Conservation (phyloP, 2,797 vertebrate genomes). For the Parotocinclus haroldoi region DNA sequence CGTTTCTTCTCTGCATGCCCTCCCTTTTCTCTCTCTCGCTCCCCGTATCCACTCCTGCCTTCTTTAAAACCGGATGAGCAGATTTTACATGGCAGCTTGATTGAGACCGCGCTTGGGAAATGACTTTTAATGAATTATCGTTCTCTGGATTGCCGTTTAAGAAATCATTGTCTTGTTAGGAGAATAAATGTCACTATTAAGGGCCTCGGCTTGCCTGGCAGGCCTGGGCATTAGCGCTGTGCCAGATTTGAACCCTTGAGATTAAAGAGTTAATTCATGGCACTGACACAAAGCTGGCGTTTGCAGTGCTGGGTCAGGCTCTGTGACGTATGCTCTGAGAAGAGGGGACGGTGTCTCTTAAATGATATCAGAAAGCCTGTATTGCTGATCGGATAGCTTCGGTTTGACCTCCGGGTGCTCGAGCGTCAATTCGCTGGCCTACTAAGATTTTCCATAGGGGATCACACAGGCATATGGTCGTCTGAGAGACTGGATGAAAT, state of each 20-base stretch:
- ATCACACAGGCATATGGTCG: too few species aligned
- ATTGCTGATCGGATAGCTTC: too few species aligned
- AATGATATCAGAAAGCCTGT: too few species aligned
- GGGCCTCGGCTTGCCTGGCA: background rate
- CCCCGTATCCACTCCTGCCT: background rate
- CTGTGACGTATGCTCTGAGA: too few species aligned
- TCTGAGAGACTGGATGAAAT: too few species aligned
- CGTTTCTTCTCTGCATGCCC: background rate
- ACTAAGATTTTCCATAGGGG: too few species aligned
- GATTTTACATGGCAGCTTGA: conserved; percentile 24
- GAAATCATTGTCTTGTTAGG: conserved; percentile 26
- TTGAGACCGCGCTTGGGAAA: conserved; percentile 3
- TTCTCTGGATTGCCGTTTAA: background rate
- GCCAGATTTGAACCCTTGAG: background rate
- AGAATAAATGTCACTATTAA: conserved; percentile 32
- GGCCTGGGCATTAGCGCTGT: conserved; percentile 8
- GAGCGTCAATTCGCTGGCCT: too few species aligned
- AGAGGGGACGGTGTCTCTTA: too few species aligned
- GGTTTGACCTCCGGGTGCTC: too few species aligned
- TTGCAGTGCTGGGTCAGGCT: too few species aligned
- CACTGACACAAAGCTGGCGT: too few species aligned
- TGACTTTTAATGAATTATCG: conserved; percentile 16
- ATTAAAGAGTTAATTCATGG: background rate
- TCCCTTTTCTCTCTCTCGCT: background rate
- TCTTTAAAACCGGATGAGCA: conserved; percentile 1